These are phyloP conservation scores for Drosophila parthenogenetica DNA, from an alignment of 2,888 invertebrate species.

Conservation along the genomic window DNA sequence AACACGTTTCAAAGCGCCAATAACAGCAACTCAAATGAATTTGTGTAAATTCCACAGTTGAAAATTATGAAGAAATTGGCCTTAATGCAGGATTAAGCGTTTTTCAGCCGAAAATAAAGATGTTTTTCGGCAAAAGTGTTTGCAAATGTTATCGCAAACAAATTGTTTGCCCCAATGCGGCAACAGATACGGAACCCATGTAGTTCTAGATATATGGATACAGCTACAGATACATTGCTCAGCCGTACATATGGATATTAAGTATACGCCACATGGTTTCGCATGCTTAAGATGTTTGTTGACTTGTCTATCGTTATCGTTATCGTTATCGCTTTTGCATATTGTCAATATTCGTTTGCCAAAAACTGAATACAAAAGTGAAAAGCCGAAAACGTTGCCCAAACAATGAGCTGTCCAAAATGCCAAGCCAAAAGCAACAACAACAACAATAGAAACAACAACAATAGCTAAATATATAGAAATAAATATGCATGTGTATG, in stretches of 20 bases:
- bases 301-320: background rate
- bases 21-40: too few species aligned
- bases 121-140: background rate
- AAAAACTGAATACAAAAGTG: conserved; percentile 30
- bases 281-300: conserved; percentile 22
- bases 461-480: conserved; percentile 1
- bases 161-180: conserved; percentile 20
- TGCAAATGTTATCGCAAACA: conserved; percentile 11
- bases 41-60: too few species aligned
- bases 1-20: background rate
- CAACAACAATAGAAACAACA: conserved; percentile 15
- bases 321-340: conserved; percentile 28
- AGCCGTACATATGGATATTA: conserved; percentile 4
- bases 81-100: background rate
- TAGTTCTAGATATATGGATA: too few species aligned
- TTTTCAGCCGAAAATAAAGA: background rate
- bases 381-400: conserved; percentile 11
- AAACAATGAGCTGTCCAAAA: conserved; percentile 41
- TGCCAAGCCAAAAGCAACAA: conserved; percentile 4
- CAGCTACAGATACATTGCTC: too few species aligned
- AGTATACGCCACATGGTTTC: conserved; percentile 29
- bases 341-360: conserved; percentile 24
- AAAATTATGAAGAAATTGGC: background rate
- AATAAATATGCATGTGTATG: background rate
- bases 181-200: background rate